phyloP scores from a whole-genome alignment of 2,113 vertebrate species.

The Poeciliopsis turrubarensis region DNA sequence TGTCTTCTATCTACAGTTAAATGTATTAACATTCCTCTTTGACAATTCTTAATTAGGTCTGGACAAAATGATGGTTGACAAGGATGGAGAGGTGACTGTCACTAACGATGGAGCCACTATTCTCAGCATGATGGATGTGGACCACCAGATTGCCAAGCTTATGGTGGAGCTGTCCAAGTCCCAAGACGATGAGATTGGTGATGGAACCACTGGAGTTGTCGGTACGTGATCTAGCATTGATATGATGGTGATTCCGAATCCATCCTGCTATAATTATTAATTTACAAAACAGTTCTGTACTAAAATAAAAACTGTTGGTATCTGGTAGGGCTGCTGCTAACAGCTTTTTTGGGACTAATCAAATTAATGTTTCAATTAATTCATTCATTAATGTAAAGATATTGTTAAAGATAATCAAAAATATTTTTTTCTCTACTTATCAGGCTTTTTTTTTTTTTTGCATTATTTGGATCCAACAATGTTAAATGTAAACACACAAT shows the following conservation, averaged over 20 bases:
- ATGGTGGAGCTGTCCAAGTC: slow-evolving; percentile 99
- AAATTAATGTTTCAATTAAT: too few relatives aligned
- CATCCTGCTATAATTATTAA: neutral
- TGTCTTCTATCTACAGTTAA: too few relatives aligned
- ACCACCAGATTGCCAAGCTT: slow-evolving; percentile 97
- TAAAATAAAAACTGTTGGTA: neutral
- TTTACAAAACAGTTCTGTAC: neutral
- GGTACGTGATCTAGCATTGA: slow-evolving; percentile 78
- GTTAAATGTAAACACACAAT: too few relatives aligned
- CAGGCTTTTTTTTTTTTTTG: too few relatives aligned
- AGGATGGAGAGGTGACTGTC: slow-evolving; percentile 95
- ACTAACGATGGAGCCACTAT: slow-evolving; percentile 99
- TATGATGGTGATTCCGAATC: neutral
- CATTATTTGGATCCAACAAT: too few relatives aligned
- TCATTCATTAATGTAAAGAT: too few relatives aligned
- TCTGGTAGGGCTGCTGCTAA: neutral
- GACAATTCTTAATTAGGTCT: slow-evolving; percentile 80
- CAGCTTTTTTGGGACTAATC: neutral
- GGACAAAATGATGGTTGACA: slow-evolving; percentile 99
- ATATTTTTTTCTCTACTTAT: too few relatives aligned
- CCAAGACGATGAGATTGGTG: slow-evolving; percentile 98
- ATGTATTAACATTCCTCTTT: neutral
- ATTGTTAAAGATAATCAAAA: too few relatives aligned
- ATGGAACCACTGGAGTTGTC: slow-evolving; percentile 98
- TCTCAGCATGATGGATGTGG: slow-evolving; percentile 98